These are phyloP conservation scores for Anticlea derivata DNA, from an alignment of 2,888 invertebrate species.

Conservation along the genomic window DNA sequence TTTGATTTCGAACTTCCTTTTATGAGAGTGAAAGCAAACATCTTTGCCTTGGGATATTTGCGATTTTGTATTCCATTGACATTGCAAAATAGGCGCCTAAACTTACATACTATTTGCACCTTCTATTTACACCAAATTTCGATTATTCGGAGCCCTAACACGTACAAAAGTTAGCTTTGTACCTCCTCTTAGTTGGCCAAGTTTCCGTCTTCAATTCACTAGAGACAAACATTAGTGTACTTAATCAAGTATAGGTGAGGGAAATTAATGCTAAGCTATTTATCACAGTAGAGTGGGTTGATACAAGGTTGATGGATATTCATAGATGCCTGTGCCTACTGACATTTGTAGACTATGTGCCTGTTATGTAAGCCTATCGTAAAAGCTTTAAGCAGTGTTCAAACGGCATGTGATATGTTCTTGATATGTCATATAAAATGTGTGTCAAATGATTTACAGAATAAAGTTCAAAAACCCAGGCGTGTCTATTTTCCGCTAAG, in stretches of 20 bases:
- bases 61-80: not conserved
- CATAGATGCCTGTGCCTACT: not conserved
- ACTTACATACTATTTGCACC: no score
- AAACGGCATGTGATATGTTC: no score
- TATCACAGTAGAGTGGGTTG: not conserved
- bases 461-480: no score
- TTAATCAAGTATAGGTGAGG: slow-evolving; percentile 1
- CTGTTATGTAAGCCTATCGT: not conserved
- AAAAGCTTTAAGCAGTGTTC: no score
- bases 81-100: not conserved
- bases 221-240: not conserved
- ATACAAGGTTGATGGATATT: not conserved
- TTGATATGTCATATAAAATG: no score
- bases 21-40: not conserved
- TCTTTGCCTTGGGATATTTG: not conserved
- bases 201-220: not conserved
- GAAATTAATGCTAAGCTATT: not conserved
- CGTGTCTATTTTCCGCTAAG: no score
- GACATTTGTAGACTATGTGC: not conserved
- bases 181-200: no score
- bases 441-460: no score
- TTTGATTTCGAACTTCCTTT: slow-evolving; percentile 1
- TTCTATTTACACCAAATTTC: no score
- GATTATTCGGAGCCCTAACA: no score
- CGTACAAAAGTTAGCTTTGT: no score